These are phyloP conservation scores for Sinhomidia bicolor DNA, from an alignment of 2,888 invertebrate genomes.

Conservation along the genomic window DNA sequence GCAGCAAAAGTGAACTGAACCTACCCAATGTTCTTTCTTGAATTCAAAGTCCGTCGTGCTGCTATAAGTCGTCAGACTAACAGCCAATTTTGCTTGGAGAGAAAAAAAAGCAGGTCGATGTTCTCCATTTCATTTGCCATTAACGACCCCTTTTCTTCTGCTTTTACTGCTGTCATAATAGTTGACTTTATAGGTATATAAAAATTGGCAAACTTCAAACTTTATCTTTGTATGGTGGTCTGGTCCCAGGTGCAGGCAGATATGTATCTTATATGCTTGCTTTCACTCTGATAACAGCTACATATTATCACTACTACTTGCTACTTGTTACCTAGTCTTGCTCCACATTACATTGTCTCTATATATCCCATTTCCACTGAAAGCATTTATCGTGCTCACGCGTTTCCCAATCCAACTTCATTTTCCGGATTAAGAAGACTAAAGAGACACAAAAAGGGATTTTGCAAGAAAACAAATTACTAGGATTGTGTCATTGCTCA, in stretches of 20 bases:
- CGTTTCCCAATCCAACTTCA: background rate
- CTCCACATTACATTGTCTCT: too few species aligned
- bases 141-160: background rate
- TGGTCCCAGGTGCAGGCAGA: constrained; percentile 7
- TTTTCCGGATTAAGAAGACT: too few species aligned
- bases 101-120: constrained; percentile 12
- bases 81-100: too few species aligned
- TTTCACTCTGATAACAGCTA: background rate
- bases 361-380: too few species aligned
- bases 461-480: constrained; percentile 5
- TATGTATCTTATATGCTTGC: background rate
- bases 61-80: too few species aligned
- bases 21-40: too few species aligned
- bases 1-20: too few species aligned
- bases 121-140: constrained; percentile 17
- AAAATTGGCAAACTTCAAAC: background rate
- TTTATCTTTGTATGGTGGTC: too few species aligned
- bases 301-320: background rate
- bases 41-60: too few species aligned
- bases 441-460: background rate
- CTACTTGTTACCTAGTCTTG: background rate
- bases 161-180: background rate
- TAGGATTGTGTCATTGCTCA: background rate
- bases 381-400: background rate
- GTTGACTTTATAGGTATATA: background rate